These are phyloP conservation scores for Neotragus moschatus DNA, from an alignment of 2,113 vertebrate species.

Conservation along the genomic window DNA sequence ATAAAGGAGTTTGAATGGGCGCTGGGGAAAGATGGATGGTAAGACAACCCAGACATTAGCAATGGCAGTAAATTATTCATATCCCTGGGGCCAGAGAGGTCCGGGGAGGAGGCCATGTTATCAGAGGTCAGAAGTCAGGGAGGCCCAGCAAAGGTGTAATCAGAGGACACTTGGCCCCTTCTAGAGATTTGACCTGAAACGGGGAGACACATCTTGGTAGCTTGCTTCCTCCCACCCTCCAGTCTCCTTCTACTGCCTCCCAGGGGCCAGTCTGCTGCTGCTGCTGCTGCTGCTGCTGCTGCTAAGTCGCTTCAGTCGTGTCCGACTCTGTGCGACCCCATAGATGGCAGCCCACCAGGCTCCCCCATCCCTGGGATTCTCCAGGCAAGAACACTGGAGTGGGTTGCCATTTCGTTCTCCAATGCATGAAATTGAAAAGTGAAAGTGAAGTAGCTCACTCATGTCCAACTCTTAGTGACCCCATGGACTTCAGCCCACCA, in stretches of 20 bases:
- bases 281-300: too few relatives aligned
- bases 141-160: neutral
- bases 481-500: neutral
- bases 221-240: neutral
- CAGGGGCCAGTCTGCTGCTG: neutral
- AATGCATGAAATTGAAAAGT: too few relatives aligned
- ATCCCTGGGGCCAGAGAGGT: neutral
- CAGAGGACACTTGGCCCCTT: neutral
- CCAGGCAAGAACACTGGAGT: too few relatives aligned
- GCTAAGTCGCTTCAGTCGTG: too few relatives aligned
- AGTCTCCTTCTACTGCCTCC: neutral
- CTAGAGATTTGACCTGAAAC: neutral
- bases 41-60: neutral
- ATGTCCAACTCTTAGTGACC: rapidly evolving
- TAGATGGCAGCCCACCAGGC: too few relatives aligned
- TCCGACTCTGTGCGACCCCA: too few relatives aligned
- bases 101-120: neutral
- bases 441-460: too few relatives aligned
- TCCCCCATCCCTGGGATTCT: too few relatives aligned
- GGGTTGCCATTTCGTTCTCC: too few relatives aligned
- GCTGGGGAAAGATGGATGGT: neutral
- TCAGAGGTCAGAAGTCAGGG: neutral
- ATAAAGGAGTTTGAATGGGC: neutral
- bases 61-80: neutral
- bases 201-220: neutral